A percentile compares a stretch with the other conserved stretches of the same genome.
Evolutionary conservation across 2,888 invertebrate species (phyloP).

Genomic region (Drosophila hamatofila): DNA sequence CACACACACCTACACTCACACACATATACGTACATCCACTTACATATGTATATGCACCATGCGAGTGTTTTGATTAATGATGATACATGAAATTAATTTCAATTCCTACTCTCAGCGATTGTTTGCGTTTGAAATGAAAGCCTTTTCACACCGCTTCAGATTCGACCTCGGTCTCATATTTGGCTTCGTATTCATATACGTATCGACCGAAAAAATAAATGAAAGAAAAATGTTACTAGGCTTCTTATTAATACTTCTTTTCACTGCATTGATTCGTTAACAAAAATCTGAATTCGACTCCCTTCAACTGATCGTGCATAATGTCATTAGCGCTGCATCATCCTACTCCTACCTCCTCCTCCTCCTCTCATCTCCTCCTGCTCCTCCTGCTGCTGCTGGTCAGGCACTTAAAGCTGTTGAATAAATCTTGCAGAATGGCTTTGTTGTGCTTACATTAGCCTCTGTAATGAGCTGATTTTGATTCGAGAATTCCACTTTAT

Average conservation of each 20-base stretch:
- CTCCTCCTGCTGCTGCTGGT: neutral
- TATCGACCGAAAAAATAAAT: conserved; percentile 1
- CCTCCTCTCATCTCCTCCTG: neutral
- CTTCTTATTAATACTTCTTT: conserved; percentile 73
- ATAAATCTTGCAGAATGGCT: conserved; percentile 77
- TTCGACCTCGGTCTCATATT: conserved; percentile 32
- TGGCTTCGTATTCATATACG: conserved; percentile 1
- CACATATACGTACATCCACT: conserved; percentile 6
- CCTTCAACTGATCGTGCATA: conserved; percentile 63
- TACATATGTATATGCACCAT: conserved; percentile 43
- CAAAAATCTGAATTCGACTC: conserved; percentile 45
- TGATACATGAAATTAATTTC: conserved; percentile 85
- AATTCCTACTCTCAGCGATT: conserved; percentile 81
- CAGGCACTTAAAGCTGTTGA: conserved; percentile 66
- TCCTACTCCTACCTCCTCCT: conserved; percentile 37
- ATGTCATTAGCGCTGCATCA: conserved; percentile 81
- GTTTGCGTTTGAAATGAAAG: conserved; percentile 80
- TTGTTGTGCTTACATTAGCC: conserved; percentile 83
- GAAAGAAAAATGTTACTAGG: conserved; percentile 58
- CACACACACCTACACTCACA: conserved; percentile 17
- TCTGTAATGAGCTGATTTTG: conserved; percentile 81
- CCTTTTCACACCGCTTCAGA: conserved; percentile 72
- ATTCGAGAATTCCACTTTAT: conserved; percentile 75
- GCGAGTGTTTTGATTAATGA: conserved; percentile 84
- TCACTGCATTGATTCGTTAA: conserved; percentile 65